Conservation (phyloP, 2,113 vertebrate species). For the Lanius collurio region DNA sequence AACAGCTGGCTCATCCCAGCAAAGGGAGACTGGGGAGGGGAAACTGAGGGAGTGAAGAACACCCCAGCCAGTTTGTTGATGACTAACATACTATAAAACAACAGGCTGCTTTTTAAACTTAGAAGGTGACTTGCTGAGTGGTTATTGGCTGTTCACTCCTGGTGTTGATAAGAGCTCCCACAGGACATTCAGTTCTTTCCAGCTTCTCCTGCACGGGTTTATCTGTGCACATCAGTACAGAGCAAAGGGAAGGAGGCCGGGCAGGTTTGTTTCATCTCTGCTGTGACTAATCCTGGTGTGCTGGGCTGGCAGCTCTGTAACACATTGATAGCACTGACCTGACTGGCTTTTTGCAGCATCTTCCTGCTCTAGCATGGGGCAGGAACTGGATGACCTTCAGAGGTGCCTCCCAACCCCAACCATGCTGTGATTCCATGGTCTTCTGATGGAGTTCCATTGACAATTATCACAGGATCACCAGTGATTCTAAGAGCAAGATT, state of each 20-base stretch:
- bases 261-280: slow-evolving; percentile 62
- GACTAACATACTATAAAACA: slow-evolving; percentile 6
- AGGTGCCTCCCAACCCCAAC: background rate
- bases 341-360: background rate
- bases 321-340: background rate
- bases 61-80: slow-evolving; percentile 5
- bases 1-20: background rate
- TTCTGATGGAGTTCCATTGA: background rate
- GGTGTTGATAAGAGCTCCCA: slow-evolving; percentile 56
- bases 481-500: background rate
- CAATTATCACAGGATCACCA: background rate
- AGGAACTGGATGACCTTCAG: rapidly evolving
- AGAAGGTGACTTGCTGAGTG: slow-evolving; percentile 42
- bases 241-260: slow-evolving; percentile 50
- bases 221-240: slow-evolving; percentile 52
- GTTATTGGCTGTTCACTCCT: slow-evolving; percentile 5
- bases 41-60: background rate
- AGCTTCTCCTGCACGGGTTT: slow-evolving; percentile 27
- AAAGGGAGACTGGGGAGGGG: background rate
- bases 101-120: slow-evolving; percentile 18
- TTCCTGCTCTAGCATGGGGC: background rate
- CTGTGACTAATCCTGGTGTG: slow-evolving; percentile 31
- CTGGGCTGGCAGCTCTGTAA: slow-evolving; percentile 13
- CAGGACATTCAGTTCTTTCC: slow-evolving; percentile 57
- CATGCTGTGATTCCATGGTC: background rate